Evolutionary conservation across 2,888 invertebrate genomes (phyloP).

Genomic region (Nemoura dubitans): DNA sequence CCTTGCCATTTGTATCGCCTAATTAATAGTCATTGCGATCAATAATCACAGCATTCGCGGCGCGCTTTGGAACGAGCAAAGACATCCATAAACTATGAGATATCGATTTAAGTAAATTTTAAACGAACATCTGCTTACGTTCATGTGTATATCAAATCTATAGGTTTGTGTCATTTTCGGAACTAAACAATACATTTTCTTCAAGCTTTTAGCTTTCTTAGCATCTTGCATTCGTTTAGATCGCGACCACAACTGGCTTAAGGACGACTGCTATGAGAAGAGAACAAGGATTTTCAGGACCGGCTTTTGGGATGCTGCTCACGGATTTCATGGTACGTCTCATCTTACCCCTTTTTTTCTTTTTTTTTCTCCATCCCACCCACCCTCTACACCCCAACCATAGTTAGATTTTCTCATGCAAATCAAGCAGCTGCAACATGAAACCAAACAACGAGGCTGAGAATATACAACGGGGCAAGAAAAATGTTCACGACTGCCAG

Average conservation of each 20-base stretch:
- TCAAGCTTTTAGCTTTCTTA: not conserved
- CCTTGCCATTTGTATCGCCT: constrained; percentile 22
- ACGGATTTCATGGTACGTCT: constrained; percentile 21
- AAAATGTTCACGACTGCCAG: not conserved
- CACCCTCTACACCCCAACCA: not conserved
- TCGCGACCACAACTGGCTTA: not conserved
- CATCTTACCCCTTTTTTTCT: not conserved
- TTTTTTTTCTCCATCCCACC: not conserved
- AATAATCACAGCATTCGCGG: constrained; percentile 8
- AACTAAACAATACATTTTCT: not conserved
- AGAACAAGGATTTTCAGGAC: not conserved
- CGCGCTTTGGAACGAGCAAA: not conserved
- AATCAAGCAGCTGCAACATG: constrained; percentile 30
- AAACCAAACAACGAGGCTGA: constrained; percentile 18
- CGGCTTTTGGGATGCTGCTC: constrained; percentile 26
- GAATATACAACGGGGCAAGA: not conserved
- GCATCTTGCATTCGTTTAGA: not conserved
- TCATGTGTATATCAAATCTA: not conserved
- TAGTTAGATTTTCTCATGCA: constrained; percentile 19
- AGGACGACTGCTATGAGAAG: not conserved
- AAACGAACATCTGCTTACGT: not conserved
- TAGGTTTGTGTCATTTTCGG: no score
- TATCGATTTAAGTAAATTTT: not conserved
- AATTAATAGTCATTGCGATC: not conserved
- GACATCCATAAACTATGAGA: not conserved